Evolutionary conservation across 2,888 invertebrate genomes (phyloP), one percentile per base, ranked within the genome.

Genomic region (Fragum sueziense): DNA sequence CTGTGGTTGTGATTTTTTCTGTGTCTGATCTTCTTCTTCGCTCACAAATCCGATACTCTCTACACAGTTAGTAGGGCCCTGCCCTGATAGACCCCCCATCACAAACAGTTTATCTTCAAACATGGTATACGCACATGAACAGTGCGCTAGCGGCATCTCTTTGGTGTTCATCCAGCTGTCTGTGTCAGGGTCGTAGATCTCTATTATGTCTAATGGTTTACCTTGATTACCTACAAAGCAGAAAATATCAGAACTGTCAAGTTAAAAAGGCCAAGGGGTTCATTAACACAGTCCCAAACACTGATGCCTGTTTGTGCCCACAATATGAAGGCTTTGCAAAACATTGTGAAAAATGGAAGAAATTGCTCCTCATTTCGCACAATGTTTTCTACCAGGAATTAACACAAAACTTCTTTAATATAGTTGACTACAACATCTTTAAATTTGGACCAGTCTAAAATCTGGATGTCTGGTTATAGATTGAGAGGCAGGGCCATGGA

Each of bases 221-320:
- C 92, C 92, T 14, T 85, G 78, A 71, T 91, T 92, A 20, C 91
- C 93, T 93, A 87, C n/a, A 80, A 61, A n/a, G n/a, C n/a, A n/a
- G n/a, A n/a, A n/a, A n/a, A n/a, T n/a, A n/a, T n/a, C n/a, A n/a
- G n/a, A n/a, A n/a, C n/a, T n/a, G n/a, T n/a, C n/a, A n/a, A n/a
- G n/a, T n/a, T n/a, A n/a, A n/a, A n/a, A n/a, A n/a, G n/a, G n/a
- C n/a, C 37, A 37, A 9, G 6, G 37, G 37, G 37, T 37, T 9
- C 6, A 37, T 37, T 14, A 37, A 37, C 7, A 6, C 6, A 37
- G 6, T 37, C 14, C 37, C 6, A 37, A 37, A 14, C 37, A 37
- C 6, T 37, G 7, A 37, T 37, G 14, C 37, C 6, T 37, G 6
- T 37, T 37, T 6, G 37, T 37, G 37, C 37, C 6, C 6, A 9